Evolutionary conservation across 2,888 invertebrate species (phyloP).

Genomic region (Dorcus hopei): DNA sequence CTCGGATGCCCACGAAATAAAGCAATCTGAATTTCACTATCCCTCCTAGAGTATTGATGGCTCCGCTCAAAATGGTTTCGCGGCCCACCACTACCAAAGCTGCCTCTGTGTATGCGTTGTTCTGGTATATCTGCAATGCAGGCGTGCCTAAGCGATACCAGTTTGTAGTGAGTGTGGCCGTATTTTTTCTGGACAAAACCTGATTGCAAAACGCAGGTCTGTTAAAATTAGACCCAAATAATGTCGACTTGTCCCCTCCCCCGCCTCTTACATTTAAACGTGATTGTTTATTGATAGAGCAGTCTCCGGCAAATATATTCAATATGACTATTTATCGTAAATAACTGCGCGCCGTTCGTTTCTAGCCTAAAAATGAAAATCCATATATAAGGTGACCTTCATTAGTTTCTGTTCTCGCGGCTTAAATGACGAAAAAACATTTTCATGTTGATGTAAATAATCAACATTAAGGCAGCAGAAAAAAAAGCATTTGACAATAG

Average conservation of each 20-base stretch:
- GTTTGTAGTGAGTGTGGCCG: slow-evolving; percentile 46
- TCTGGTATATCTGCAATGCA: slow-evolving; percentile 52
- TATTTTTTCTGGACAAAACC: slow-evolving; percentile 47
- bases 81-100: slow-evolving; percentile 48
- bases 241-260: slow-evolving; percentile 40
- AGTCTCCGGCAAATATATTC: slow-evolving; percentile 32
- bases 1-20: not conserved
- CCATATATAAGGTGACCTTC: slow-evolving; percentile 36
- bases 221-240: slow-evolving; percentile 35
- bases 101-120: slow-evolving; percentile 49
- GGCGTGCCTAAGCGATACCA: slow-evolving; percentile 48
- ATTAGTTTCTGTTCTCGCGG: not conserved
- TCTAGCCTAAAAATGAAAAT: slow-evolving; percentile 24
- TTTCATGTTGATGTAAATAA: not conserved
- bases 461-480: slow-evolving; percentile 7
- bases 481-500: slow-evolving; percentile 25
- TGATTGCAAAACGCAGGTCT: slow-evolving; percentile 39
- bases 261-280: slow-evolving; percentile 37
- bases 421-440: not conserved
- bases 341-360: slow-evolving; percentile 16
- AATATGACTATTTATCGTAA: slow-evolving; percentile 18
- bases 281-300: slow-evolving; percentile 39
- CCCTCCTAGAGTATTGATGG: slow-evolving; percentile 38
- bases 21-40: not conserved
- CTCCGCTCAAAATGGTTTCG: slow-evolving; percentile 50